A percentile compares a stretch with the other conserved stretches of the same genome.
phyloP scores from a whole-genome alignment of 2,113 vertebrate species.

The Podiceps cristatus region DNA sequence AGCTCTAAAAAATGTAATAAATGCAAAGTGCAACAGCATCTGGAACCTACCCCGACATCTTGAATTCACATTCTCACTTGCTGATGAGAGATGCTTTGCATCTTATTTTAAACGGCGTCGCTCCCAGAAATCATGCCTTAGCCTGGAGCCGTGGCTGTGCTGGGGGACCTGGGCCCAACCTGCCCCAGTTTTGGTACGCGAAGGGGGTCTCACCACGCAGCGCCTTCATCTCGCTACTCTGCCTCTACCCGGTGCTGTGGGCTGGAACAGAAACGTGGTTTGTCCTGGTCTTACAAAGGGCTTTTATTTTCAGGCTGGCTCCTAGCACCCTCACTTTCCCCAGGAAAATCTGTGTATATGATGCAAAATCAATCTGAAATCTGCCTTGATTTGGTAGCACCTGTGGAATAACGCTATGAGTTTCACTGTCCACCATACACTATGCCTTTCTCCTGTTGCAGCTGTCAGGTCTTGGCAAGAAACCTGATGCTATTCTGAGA shows the following conservation, averaged over 20 bases:
- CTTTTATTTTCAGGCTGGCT: not conserved
- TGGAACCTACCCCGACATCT: constrained; percentile 28
- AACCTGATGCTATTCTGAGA: not conserved
- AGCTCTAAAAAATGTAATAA: constrained; percentile 45
- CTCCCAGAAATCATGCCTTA: not conserved
- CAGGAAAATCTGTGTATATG: not conserved
- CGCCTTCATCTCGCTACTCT: not conserved
- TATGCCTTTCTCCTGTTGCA: not conserved
- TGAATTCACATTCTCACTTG: constrained; percentile 48
- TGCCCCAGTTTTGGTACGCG: accelerated
- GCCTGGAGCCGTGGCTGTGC: not conserved
- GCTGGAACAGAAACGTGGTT: not conserved
- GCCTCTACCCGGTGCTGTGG: not conserved
- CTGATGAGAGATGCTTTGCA: constrained; percentile 4
- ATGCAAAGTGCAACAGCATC: not conserved
- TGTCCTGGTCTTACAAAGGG: not conserved
- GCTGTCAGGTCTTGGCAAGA: not conserved
- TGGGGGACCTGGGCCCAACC: not conserved
- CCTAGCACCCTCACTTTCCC: not conserved
- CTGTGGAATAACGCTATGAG: accelerated
- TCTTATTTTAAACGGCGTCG: not conserved
- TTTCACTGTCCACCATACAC: not conserved
- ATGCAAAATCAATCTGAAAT: not conserved
- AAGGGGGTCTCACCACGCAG: not conserved
- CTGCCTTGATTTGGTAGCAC: not conserved